These are phyloP conservation scores for Microtus oregoni DNA, from an alignment of 2,113 vertebrate genomes.

Conservation along the genomic window DNA sequence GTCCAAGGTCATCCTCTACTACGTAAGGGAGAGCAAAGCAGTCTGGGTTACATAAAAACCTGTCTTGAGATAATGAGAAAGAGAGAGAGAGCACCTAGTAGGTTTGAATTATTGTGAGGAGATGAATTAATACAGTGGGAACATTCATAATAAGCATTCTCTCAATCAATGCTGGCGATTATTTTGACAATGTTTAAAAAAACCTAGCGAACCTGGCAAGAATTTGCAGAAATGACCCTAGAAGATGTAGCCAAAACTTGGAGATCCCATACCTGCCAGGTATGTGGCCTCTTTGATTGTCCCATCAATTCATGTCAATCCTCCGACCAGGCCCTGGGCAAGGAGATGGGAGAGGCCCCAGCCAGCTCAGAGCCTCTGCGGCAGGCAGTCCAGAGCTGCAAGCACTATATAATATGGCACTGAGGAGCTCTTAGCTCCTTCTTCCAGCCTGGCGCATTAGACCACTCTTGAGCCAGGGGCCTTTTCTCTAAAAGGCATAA, in stretches of 20 bases:
- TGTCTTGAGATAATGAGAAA: too few relatives aligned
- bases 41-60: background rate
- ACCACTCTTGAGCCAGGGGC: background rate
- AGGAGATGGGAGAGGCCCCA: background rate
- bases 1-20: background rate
- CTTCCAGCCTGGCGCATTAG: fast-evolving
- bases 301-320: background rate
- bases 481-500: background rate
- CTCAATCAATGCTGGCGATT: background rate
- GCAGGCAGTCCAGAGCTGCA: background rate
- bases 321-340: background rate
- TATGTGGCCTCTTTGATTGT: fast-evolving
- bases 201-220: background rate
- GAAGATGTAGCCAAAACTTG: background rate
- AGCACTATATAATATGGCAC: background rate
- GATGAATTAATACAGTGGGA: background rate
- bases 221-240: background rate
- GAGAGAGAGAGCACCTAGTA: background rate
- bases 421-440: background rate
- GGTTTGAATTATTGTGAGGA: background rate
- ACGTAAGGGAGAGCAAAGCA: background rate
- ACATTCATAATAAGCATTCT: background rate
- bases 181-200: background rate
- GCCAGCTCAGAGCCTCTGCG: too few relatives aligned
- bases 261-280: fast-evolving